phyloP scores from a whole-genome alignment of 2,797 vertebrate species.

The Syngnathus acus region DNA sequence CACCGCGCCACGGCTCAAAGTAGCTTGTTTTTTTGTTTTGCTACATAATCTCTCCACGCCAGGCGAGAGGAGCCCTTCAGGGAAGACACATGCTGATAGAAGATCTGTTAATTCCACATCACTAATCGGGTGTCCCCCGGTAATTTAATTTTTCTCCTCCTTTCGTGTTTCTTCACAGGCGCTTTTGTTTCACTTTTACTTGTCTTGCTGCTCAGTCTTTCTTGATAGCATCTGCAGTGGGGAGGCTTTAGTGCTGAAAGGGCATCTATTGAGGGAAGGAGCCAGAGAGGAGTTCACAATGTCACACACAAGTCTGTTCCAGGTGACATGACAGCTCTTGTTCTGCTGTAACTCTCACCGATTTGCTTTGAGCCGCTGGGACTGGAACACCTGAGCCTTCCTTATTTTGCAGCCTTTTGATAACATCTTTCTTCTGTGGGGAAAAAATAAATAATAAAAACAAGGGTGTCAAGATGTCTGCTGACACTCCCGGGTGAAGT shows the following conservation, averaged over 20 bases:
- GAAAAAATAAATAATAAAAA: too few species aligned
- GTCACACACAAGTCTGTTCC: constrained; percentile 34
- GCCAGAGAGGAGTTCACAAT: constrained; percentile 25
- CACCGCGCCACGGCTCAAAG: constrained; percentile 8
- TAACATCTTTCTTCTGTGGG: too few species aligned
- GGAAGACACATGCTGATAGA: constrained; percentile 47
- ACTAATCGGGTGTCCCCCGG: constrained; percentile 34
- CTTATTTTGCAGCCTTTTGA: not conserved
- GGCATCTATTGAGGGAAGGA: constrained; percentile 21
- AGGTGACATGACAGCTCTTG: constrained; percentile 43
- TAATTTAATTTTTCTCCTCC: constrained; percentile 6
- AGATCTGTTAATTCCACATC: constrained; percentile 51
- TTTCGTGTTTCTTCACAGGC: constrained; percentile 10
- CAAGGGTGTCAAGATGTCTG: too few species aligned
- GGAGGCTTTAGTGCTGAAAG: constrained; percentile 34
- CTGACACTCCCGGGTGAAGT: too few species aligned
- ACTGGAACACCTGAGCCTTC: not conserved
- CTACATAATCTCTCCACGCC: constrained; percentile 20
- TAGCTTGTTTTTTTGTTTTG: constrained; percentile 17
- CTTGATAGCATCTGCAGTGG: not conserved
- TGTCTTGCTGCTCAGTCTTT: constrained; percentile 5
- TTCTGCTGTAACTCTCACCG: constrained; percentile 48
- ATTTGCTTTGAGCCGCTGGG: not conserved
- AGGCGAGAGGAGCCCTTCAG: constrained; percentile 38
- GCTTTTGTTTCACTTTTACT: constrained; percentile 15